Base-by-base conservation (phyloP, 2,113 vertebrate species). In the Syrmaticus mikado region DNA sequence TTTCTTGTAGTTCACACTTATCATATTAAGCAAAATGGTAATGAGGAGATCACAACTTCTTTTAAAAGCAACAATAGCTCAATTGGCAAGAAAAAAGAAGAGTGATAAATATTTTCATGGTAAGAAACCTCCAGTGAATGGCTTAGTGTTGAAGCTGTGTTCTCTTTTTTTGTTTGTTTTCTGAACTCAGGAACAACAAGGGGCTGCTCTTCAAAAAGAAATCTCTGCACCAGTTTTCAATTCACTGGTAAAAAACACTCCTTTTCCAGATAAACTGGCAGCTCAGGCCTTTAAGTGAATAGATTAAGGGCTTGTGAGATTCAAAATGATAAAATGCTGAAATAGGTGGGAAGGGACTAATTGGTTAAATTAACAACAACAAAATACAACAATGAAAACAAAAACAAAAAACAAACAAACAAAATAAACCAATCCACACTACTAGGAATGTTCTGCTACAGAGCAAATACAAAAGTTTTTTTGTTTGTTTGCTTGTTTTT, bases 21-120 rank as follows among this genome's bases (percentile, higher is more conserved):
- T 21, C 92, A 93, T 87, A 96, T 97, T 97, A 97, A 97, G 95
- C 83, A 96, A 97, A 97, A 97, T 94, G 94, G 89, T 97, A 97
- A 97, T 96, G 92, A 97, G 89, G 85, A 93, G 85, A 95, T 97
- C 93, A 92, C 93, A 97, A 95, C 83, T 87, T 90, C 79, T 94
- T 97, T 90, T 92, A 96, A 93, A 92, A 94, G 82, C 66, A 97
- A 97, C 96, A 96, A 97, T 95, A 80, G 53, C 92, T 96, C 91
- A 93, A 81, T 82, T 95, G 93, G 91, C 73, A 60, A 82, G 70
- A 84, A 85, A 87, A 91, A 73, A 94, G 67, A 70, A 62, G 82
- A 97, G 38, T 89, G 95, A 96, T 97, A 93, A 96, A 92, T 96
- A 78, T 96, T 97, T 97, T 94, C 87, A 95, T 53, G 88, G 91